Percentiles rank a stretch among this genome's conserved stretches.
These are phyloP conservation scores for Dolichallabes microphthalmus DNA, from an alignment of 2,113 vertebrate genomes.

Conservation along the genomic window DNA sequence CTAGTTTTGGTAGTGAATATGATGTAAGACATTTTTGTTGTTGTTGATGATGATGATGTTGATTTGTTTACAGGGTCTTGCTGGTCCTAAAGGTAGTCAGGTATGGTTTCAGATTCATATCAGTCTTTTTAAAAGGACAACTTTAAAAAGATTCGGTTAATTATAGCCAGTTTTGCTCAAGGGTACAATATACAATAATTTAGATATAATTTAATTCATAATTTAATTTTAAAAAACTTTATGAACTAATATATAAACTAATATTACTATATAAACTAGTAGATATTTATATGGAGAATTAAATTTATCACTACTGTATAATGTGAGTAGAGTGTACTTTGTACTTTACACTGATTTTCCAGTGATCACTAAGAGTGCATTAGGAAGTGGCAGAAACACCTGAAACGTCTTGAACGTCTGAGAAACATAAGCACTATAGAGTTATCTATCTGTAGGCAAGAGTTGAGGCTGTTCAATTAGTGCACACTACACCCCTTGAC, in stretches of 20 bases:
- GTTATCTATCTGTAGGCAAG: conserved; percentile 31
- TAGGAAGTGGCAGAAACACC: background rate
- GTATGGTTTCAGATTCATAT: conserved; percentile 40
- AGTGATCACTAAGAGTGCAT: conserved; percentile 8
- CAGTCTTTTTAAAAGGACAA: background rate
- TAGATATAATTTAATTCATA: background rate
- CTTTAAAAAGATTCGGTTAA: background rate
- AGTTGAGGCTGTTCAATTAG: conserved; percentile 20
- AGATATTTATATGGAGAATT: background rate
- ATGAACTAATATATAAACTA: no score
- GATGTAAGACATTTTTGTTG: background rate
- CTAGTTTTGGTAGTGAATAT: background rate
- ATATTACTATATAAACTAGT: background rate
- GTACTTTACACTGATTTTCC: background rate
- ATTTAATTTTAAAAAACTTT: no score
- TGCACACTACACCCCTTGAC: conserved; percentile 1
- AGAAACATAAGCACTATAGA: conserved; percentile 27
- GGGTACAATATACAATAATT: background rate
- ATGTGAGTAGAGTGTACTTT: background rate
- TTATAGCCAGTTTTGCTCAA: background rate
- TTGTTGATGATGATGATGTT: background rate
- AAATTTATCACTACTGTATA: background rate
- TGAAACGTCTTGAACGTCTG: conserved; percentile 24
- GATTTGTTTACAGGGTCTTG: conserved; percentile 50
- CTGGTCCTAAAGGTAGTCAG: conserved; percentile 58